Evolutionary conservation across 2,113 vertebrate genomes (phyloP).

Genomic region (Tor tambroides): DNA sequence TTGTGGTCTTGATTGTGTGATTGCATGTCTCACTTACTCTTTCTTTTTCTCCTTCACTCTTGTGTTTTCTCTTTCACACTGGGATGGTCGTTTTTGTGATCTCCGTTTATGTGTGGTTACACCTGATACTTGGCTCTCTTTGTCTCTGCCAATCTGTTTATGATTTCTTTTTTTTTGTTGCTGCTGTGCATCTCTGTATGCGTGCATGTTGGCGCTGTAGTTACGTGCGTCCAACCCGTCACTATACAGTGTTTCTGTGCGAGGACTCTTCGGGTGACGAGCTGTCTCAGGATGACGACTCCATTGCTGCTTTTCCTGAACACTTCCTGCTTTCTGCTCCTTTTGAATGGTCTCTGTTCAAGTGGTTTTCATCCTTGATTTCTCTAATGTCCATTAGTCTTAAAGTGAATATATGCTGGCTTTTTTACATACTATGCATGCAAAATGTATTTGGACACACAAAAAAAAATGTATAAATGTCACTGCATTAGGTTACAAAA

Average conservation of each 20-base stretch:
- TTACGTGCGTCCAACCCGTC: conserved; percentile 88
- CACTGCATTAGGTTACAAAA: background rate
- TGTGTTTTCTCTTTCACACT: conserved; percentile 32
- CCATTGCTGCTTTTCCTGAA: conserved; percentile 90
- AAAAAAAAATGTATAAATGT: background rate
- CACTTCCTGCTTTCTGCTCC: conserved; percentile 95
- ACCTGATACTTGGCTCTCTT: background rate
- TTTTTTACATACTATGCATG: background rate
- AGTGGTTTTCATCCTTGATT: conserved; percentile 57
- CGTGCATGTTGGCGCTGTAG: conserved; percentile 67
- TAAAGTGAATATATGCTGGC: background rate
- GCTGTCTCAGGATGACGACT: conserved; percentile 85
- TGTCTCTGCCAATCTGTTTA: conserved; percentile 53
- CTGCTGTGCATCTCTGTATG: conserved; percentile 17
- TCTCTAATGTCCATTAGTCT: background rate
- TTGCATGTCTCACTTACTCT: conserved; percentile 38
- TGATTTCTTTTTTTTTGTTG: conserved; percentile 13
- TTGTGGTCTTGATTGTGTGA: background rate
- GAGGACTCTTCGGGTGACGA: conserved; percentile 97
- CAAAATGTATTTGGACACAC: background rate
- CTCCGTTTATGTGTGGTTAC: background rate
- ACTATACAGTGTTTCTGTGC: conserved; percentile 97
- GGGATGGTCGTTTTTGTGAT: conserved; percentile 37
- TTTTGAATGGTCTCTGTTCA: conserved; percentile 94
- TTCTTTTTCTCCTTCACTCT: conserved; percentile 13